Evolutionary conservation across 2,113 vertebrate species (phyloP), one percentile per base, ranked within the genome.

Genomic region (Clarias batrachus): DNA sequence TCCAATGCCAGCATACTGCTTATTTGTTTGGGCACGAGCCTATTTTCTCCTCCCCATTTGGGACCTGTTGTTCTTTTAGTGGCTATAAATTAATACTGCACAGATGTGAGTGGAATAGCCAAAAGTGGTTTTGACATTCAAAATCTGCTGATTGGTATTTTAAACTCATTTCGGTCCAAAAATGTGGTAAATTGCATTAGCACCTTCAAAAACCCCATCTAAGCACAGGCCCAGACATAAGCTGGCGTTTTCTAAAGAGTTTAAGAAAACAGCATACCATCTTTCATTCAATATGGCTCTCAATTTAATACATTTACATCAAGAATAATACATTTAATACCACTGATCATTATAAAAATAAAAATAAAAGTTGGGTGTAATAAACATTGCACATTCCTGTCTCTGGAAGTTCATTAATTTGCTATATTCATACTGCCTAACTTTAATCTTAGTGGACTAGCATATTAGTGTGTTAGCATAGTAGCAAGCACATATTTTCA

Each of bases 61-160:
- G 71, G 71, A 48, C 71, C 71, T 73, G 7, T 21, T 73, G 68
- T 41, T 73, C 1, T 73, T 74, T 41, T 74, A 74, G 33, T 74
- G 71, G 37, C 19, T 74, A 48, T 74, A 74, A 74, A 48, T 48
- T 74, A 74, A 37, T 74, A 74, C 37, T 41, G 33, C 71, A 74
- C 37, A 74, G 37, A 48, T 4, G 21, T 74, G 71, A 37, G 9
- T 74, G 19, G 37, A 41, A 74, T 74, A 21, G 21, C 33, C 37
- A 48, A 25, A 71, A 23, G 71, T 48, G 10, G 19, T 74, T 74
- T 37, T 74, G 71, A 74, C 37, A 48, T 74, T 71, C 30, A 71
- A 23, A 73, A 48, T 23, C 19, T 73, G 19, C 19, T 73, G 17
- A 41, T 33, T 73, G 33, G 37, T 19, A 73, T 48, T 48, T 48